A percentile compares a stretch with the other conserved stretches of the same genome.
Conservation (phyloP, 2,113 vertebrate genomes). For the Halichoeres trimaculatus region DNA sequence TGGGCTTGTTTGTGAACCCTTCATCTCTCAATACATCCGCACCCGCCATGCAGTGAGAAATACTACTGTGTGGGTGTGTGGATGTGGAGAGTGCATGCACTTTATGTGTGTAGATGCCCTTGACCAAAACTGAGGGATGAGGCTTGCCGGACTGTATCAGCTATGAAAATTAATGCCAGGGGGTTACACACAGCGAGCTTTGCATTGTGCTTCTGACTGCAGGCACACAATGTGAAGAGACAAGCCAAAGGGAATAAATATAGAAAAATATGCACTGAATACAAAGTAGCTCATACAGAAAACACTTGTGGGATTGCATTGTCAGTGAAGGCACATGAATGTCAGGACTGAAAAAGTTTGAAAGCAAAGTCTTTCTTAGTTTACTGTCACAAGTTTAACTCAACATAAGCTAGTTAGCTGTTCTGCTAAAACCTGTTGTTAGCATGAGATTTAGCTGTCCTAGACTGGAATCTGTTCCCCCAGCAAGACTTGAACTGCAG, state of each 20-base stretch:
- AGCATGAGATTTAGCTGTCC: too few relatives aligned
- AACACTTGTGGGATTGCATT: neutral
- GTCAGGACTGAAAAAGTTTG: neutral
- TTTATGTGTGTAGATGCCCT: constrained; percentile 64
- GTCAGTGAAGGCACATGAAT: neutral
- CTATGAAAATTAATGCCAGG: constrained; percentile 70
- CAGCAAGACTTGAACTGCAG: too few relatives aligned
- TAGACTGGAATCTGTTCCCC: too few relatives aligned
- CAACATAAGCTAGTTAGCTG: too few relatives aligned
- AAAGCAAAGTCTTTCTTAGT: neutral
- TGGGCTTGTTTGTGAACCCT: constrained; percentile 53
- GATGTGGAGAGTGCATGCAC: constrained; percentile 7
- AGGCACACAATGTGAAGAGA: constrained; percentile 16
- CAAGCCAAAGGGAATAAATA: neutral
- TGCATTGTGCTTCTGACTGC: constrained; percentile 37
- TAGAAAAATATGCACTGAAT: neutral
- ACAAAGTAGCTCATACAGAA: constrained; percentile 3
- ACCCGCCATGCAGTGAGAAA: constrained; percentile 40
- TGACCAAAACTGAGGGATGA: constrained; percentile 70
- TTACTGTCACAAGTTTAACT: too few relatives aligned
- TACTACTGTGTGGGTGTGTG: constrained; percentile 20
- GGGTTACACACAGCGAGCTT: constrained; percentile 48
- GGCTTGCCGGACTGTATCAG: constrained; percentile 62
- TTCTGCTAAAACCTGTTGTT: too few relatives aligned
- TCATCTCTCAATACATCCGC: constrained; percentile 59